These are phyloP conservation scores for Aleiodes testaceus DNA, from an alignment of 2,888 invertebrate genomes.

Conservation along the genomic window DNA sequence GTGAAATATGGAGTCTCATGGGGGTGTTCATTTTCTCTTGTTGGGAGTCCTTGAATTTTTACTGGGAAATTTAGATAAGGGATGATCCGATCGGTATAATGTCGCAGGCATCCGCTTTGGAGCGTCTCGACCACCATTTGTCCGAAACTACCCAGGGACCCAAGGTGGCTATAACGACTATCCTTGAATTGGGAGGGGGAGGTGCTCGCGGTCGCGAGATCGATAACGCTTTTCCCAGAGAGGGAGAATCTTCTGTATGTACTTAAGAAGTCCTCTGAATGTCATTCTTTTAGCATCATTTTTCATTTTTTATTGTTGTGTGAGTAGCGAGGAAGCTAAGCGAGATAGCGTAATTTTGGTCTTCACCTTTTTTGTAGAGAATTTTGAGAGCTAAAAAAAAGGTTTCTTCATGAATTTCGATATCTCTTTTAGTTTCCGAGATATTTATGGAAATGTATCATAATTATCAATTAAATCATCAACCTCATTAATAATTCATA, in stretches of 20 bases:
- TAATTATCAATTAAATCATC: no score
- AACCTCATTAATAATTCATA: no score
- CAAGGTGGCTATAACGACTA: slow-evolving; percentile 50
- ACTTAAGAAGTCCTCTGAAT: slow-evolving; percentile 18
- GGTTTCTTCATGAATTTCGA: no score
- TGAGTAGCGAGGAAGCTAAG: no score
- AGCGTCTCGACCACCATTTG: slow-evolving; percentile 37
- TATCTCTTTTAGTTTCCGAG: no score
- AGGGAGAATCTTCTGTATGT: slow-evolving; percentile 53
- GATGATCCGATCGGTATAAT: slow-evolving; percentile 42
- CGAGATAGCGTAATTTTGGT: no score
- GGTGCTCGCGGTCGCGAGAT: slow-evolving; percentile 43
- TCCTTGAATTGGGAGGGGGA: slow-evolving; percentile 1
- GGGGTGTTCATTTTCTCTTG: slow-evolving; percentile 6
- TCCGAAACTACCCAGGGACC: slow-evolving; percentile 42
- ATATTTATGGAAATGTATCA: no score
- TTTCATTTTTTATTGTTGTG: background rate
- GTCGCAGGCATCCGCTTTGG: slow-evolving; percentile 46
- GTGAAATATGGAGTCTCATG: background rate
- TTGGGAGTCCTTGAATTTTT: slow-evolving; percentile 26
- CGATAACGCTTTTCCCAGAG: slow-evolving; percentile 46
- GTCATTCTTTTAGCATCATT: slow-evolving; percentile 30
- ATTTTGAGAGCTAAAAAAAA: no score
- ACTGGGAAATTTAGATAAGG: slow-evolving; percentile 32
- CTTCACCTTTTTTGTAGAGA: no score